A percentile compares a stretch with the other conserved stretches of the same genome.
These are phyloP conservation scores for Mastomys coucha DNA, from an alignment of 2,113 vertebrate species.

Conservation along the genomic window DNA sequence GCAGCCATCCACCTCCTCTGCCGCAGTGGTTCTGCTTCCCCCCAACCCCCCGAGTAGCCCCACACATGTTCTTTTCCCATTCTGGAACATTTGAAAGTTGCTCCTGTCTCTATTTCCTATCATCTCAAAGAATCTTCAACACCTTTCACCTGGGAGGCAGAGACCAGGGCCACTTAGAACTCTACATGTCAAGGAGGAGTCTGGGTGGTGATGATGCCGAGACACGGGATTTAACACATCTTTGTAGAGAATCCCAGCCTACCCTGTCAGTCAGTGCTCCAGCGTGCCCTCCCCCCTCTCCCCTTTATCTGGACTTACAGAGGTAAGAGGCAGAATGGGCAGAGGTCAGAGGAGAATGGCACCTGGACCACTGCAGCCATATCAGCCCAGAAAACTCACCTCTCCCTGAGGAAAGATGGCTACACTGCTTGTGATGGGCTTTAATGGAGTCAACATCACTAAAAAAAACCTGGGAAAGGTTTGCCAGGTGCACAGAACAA, in stretches of 20 bases:
- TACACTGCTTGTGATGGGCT: fast-evolving
- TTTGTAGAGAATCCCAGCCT: not conserved
- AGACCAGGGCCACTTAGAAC: not conserved
- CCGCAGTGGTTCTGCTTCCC: not conserved
- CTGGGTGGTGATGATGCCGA: not conserved
- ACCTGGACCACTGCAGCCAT: fast-evolving
- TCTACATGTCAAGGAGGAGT: too few species aligned
- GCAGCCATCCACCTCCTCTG: not conserved
- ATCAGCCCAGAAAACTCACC: not conserved
- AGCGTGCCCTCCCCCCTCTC: not conserved
- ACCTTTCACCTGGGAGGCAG: not conserved
- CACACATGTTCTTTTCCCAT: not conserved
- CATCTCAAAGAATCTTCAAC: not conserved
- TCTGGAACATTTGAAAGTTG: not conserved
- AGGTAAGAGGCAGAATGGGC: not conserved
- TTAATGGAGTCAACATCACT: not conserved
- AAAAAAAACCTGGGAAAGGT: not conserved
- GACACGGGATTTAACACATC: not conserved
- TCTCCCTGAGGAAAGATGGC: not conserved
- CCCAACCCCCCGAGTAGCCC: not conserved
- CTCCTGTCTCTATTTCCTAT: not conserved
- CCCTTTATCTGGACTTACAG: not conserved
- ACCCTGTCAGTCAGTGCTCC: not conserved
- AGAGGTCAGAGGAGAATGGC: not conserved
- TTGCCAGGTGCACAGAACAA: not conserved